Base-by-base conservation (phyloP, 2,888 invertebrate genomes). In the Lordiphosa fenestrarum region DNA sequence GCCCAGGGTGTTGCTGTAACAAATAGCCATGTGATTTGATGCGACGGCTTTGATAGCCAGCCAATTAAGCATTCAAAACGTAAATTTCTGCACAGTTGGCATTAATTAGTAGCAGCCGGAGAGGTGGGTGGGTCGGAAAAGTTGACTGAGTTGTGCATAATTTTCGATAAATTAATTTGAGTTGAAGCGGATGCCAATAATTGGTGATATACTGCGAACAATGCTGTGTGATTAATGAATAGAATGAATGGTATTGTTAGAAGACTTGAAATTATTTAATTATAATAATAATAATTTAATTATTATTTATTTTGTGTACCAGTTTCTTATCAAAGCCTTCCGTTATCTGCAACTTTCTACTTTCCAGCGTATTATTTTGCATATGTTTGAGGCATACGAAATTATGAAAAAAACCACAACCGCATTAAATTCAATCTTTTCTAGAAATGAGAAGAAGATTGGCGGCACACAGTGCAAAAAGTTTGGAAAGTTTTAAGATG, bases 11-110 rank as follows among this genome's bases (percentile, higher is more conserved):
- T 77, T 81, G 77, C 65, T 73, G 65, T 74, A 82, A 77, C 77
- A 77, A 77, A 77, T 77, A 82, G 77, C 78, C 77, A 78, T 78
- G 82, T 82, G 77, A 78, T 78, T 78, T 78, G 78, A 78, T 78
- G 72, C 77, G 81, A 76, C 76, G 76, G 74, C 77, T 72, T 40
- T 74, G 77, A 76, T 81, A 81, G 74, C 65, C 82, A 64, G 72
- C 82, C 76, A 77, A 81, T 77, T 77, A 77, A 77, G 82, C 76
- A 81, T 81, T 77, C 74, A 81, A 30, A 72, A 81, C 82, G 76
- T 77, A 74, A 73, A 76, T 76, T 76, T 76, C 61, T 60, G 74
- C 73, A 58, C 67, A 81, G 74, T 70, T 70, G 67, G 70, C 77
- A 74, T 77, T 77, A 74, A 74, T 72, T 74, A 67, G 76, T 49